Base-by-base conservation (phyloP, 2,888 invertebrate species). In the Netelia melanura region DNA sequence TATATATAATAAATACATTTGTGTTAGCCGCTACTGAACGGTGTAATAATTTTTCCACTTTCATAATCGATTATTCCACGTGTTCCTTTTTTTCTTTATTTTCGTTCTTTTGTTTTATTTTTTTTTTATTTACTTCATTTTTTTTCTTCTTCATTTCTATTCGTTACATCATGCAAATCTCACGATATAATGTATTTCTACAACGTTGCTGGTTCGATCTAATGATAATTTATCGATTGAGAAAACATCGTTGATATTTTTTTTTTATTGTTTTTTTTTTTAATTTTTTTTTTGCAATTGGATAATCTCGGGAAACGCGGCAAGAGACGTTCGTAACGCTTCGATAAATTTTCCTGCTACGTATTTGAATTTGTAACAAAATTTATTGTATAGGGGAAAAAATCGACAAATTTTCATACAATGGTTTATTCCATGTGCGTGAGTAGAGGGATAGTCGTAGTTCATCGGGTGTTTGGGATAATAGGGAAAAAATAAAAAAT, bases 381-480 rank as follows among this genome's bases (percentile, higher is more conserved):
- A 30, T 30, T 38, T 38, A 38, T 38, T 38, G 5, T 6, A 38
- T 38, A 38, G 1, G 38, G 1, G 38, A 6, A 2, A 38, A 38
- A 38, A 52, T 14, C n/a, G 52, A 52, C 2, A n/a, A 52, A 52
- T 52, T n/a, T 11, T 1, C 1, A 52, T 52, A 21, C 21, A 56
- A 56, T 56, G 6, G 5, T 56, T 56, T 21, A 48, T 14, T 11
- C 1, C 8, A 3, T 38, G 8, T 38, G 38, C 6, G 38, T 38
- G 38, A 6, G 38, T 38, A n/a, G 6, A 1, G 38, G 38, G 38
- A 1, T 14, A 21, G 71, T 74, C 48, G 61, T 61, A 61, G 74
- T 74, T 62, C 48, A 62, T 74, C 25, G 74, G 48, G 61, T 44
- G 56, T 52, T 17, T 9, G 21, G 23, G 62, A 61, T 48, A 58